Evolutionary conservation across 1,140 invertebrate genomes (phyloP), one percentile per base, ranked within the genome.

Genomic region (Lucilia sericata): DNA sequence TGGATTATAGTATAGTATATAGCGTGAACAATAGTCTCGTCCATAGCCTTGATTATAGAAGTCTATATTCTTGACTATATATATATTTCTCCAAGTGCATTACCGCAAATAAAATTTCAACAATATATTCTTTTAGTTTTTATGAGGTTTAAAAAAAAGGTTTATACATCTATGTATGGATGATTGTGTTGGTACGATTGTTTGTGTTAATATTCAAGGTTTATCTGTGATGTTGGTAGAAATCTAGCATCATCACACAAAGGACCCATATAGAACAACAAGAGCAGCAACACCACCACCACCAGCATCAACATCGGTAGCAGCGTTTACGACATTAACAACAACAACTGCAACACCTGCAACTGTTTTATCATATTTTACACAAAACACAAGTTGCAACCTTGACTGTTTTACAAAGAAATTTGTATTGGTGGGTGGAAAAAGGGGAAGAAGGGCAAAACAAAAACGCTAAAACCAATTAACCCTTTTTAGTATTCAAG

Each of bases 181-280:
- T 21, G 9, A 21, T 7, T n/a, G n/a, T 70, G 21, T 70, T n/a
- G n/a, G 49, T 21, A 21, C 19, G 5, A 21, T 21, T 60, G 51
- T 60, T 14, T 76, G 30, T 42, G 74, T 76, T 42, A 36, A 49
- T 80, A 49, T 49, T 80, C 76, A 80, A 80, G 76, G 76, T 80
- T 80, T 80, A 80, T 80, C 76, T 80, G n/a, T 51, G 76, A 80
- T 80, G 76, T 80, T 80, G 21, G 76, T 19, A 21, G 60, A 80
- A 49, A 49, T 49, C 47, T 80, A 80, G 76, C 76, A 80, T 80
- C n/a, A n/a, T n/a, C n/a, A n/a, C 76, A 80, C 76, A 80, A 80
- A 80, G 76, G 76, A 80, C 42, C 30, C 21, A 80, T 80, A n/a
- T n/a, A 49, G 8, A 21, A 70, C 76, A 49, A 49, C 75, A 78